phyloP scores from a whole-genome alignment of 2,888 invertebrate genomes.

The Drosophila emarginata region DNA sequence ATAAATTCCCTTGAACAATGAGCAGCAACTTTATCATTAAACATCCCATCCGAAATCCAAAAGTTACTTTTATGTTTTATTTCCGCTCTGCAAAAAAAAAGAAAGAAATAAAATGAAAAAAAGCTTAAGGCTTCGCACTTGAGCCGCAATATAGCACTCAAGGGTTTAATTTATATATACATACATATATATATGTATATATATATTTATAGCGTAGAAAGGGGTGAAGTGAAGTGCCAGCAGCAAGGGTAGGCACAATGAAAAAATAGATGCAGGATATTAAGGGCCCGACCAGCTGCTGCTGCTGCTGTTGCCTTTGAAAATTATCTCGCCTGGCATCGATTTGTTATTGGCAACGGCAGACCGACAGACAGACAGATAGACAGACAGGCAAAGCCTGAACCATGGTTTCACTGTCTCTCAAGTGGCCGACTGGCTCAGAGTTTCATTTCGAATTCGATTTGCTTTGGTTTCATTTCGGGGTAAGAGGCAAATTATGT shows the following conservation, averaged over 20 bases:
- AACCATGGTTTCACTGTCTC: slow-evolving; percentile 46
- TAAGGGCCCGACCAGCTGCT: slow-evolving; percentile 38
- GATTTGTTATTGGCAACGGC: slow-evolving; percentile 57
- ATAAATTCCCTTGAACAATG: slow-evolving; percentile 42
- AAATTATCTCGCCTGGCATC: slow-evolving; percentile 61
- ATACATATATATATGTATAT: slow-evolving; percentile 16
- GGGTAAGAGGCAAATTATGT: slow-evolving; percentile 25
- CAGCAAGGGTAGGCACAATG: slow-evolving; percentile 37
- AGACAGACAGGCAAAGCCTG: slow-evolving; percentile 22
- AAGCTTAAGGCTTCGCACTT: slow-evolving; percentile 71
- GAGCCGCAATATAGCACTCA: slow-evolving; percentile 75
- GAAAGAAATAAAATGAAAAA: slow-evolving; percentile 29
- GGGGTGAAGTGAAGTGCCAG: slow-evolving; percentile 13
- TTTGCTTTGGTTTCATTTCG: slow-evolving; percentile 41
- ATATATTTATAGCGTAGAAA: slow-evolving; percentile 46
- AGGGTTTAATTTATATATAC: slow-evolving; percentile 62
- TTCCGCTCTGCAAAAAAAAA: slow-evolving; percentile 53
- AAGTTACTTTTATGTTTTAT: slow-evolving; percentile 75
- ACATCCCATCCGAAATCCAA: slow-evolving; percentile 72
- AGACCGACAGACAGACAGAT: slow-evolving; percentile 11
- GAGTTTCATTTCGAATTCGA: slow-evolving; percentile 46
- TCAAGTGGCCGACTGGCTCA: slow-evolving; percentile 59
- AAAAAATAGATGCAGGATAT: slow-evolving; percentile 75
- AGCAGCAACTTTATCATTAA: slow-evolving; percentile 70
- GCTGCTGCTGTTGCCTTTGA: slow-evolving; percentile 63